Evolutionary conservation across 2,113 vertebrate species (phyloP).

Genomic region (Planiliza haematocheilus): DNA sequence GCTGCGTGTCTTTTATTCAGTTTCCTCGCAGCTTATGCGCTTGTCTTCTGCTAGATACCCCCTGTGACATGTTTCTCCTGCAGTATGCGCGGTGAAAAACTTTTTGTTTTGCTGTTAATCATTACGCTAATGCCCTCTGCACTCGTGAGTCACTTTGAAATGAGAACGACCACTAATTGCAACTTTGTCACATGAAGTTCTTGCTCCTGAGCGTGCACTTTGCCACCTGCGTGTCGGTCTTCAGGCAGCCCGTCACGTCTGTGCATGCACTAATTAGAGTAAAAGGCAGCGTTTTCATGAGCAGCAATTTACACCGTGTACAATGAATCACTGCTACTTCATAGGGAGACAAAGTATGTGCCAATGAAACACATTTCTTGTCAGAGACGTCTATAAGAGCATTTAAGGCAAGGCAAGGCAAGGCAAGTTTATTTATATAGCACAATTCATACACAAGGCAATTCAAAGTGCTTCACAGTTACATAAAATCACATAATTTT

Average conservation of each 20-base stretch:
- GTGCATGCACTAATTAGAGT: slow-evolving; percentile 1
- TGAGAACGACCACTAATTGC: background rate
- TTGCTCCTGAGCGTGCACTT: background rate
- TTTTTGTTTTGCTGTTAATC: no score
- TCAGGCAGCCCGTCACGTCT: slow-evolving; percentile 5
- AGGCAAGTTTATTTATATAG: no score
- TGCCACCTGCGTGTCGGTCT: background rate
- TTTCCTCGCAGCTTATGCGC: no score
- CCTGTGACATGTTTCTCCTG: background rate
- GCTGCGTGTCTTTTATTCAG: no score
- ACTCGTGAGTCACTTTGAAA: background rate
- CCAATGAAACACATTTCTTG: background rate
- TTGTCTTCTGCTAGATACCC: background rate
- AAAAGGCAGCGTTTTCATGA: background rate
- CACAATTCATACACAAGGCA: no score
- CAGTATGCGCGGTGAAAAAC: background rate
- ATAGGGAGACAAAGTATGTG: background rate
- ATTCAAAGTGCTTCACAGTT: no score
- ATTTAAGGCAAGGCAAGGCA: no score
- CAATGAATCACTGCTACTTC: background rate
- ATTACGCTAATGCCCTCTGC: background rate
- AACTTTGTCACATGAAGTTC: background rate
- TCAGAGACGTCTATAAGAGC: background rate
- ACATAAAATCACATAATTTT: no score
- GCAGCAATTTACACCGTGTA: slow-evolving; percentile 1